Evolutionary conservation across 2,797 vertebrate genomes (phyloP).

Genomic region (Centroberyx gerrardi): DNA sequence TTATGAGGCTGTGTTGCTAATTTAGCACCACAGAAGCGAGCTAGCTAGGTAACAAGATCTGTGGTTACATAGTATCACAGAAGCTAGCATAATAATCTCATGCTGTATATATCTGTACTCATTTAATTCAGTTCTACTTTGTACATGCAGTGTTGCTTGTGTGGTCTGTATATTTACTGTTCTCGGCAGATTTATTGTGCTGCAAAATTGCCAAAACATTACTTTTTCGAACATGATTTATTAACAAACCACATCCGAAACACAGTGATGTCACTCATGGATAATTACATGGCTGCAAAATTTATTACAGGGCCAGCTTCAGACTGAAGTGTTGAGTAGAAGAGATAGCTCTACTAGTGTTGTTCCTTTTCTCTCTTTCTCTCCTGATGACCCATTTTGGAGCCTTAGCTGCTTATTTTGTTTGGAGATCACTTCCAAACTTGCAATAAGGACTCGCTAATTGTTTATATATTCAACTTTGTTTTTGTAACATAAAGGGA

Average conservation of each 20-base stretch:
- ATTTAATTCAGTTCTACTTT: not conserved
- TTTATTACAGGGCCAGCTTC: conserved; percentile 18
- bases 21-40: not conserved
- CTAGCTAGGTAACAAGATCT: not conserved
- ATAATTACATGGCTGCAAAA: conserved; percentile 41
- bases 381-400: conserved; percentile 44
- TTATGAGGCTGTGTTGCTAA: not conserved
- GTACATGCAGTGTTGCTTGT: not conserved
- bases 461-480: conserved; percentile 43
- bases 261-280: not conserved
- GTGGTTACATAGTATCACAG: not conserved
- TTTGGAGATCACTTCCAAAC: conserved; percentile 52
- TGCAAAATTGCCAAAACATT: not conserved
- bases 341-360: not conserved
- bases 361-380: conserved; percentile 3
- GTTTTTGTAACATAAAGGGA: conserved; percentile 39
- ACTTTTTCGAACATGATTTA: conserved; percentile 21
- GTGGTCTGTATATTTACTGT: conserved; percentile 9
- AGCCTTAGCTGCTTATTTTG: conserved; percentile 35
- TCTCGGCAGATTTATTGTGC: not conserved
- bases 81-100: not conserved
- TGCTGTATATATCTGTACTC: not conserved
- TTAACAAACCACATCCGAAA: conserved; percentile 31
- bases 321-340: not conserved
- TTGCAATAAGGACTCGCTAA: conserved; percentile 10